Evolutionary conservation across 2,797 vertebrate species (phyloP).

Genomic region (Gobionotothen gibberifrons): DNA sequence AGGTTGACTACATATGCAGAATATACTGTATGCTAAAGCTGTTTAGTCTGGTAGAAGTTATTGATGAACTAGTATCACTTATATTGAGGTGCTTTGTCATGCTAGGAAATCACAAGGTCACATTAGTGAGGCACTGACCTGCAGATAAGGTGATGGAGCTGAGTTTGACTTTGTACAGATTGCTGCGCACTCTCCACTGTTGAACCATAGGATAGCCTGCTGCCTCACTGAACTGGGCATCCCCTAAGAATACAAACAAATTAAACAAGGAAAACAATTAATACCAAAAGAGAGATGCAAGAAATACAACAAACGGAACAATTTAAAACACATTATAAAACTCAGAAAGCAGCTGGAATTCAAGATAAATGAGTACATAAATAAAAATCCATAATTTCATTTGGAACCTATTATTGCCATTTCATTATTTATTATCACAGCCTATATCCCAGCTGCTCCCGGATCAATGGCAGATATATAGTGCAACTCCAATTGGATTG

Average conservation of each 20-base stretch:
- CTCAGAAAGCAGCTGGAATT: constrained; percentile 16
- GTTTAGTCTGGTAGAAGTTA: neutral
- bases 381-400: constrained; percentile 60
- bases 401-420: constrained; percentile 47
- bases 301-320: constrained; percentile 2
- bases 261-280: neutral
- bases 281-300: neutral
- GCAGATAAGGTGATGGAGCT: constrained; percentile 94
- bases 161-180: constrained; percentile 97
- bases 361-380: constrained; percentile 41
- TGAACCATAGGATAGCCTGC: constrained; percentile 98
- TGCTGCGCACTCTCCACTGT: constrained; percentile 96
- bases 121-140: constrained; percentile 80
- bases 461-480: constrained; percentile 76
- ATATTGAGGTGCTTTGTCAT: neutral
- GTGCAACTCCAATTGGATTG: constrained; percentile 72
- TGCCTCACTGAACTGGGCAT: constrained; percentile 93
- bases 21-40: neutral
- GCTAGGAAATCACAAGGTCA: neutral
- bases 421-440: constrained; percentile 59
- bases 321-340: constrained; percentile 25
- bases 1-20: neutral
- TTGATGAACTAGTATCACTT: too few species aligned
- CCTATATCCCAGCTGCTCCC: constrained; percentile 64
- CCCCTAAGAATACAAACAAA: constrained; percentile 80